A percentile compares a stretch with the other conserved stretches of the same genome.
These are phyloP conservation scores for Labeo catla DNA, from an alignment of 2,113 vertebrate species.

Conservation along the genomic window DNA sequence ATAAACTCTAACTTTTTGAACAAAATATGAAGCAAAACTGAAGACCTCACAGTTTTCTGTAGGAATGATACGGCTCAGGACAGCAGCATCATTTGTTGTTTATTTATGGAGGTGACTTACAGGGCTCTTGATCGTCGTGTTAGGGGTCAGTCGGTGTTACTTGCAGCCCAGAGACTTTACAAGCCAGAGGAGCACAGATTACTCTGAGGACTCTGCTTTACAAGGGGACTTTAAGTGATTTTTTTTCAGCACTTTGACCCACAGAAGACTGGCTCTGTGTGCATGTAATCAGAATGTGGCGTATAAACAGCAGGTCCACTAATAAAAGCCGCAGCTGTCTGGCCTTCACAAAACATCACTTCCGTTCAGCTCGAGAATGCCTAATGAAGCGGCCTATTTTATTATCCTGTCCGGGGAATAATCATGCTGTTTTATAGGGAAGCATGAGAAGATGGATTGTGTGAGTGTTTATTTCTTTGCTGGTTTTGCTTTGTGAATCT, in stretches of 20 bases:
- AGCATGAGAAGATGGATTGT: conserved; percentile 7
- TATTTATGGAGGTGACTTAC: background rate
- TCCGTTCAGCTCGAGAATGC: conserved; percentile 48
- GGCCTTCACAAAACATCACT: conserved; percentile 38
- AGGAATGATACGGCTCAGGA: background rate
- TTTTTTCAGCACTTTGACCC: background rate
- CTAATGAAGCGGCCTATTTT: conserved; percentile 44
- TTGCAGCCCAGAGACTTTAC: conserved; percentile 4
- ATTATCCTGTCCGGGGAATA: conserved; percentile 50
- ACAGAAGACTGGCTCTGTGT: background rate
- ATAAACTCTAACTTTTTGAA: background rate
- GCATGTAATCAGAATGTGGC: background rate
- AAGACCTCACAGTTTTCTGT: background rate
- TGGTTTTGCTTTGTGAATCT: background rate
- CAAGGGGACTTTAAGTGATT: conserved; percentile 10
- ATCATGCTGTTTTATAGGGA: conserved; percentile 14
- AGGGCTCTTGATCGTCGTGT: conserved; percentile 40
- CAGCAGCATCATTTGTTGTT: background rate
- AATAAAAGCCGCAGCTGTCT: conserved; percentile 37
- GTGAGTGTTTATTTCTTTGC: conserved; percentile 15
- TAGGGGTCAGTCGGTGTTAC: conserved; percentile 49
- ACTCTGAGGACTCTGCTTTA: conserved; percentile 15
- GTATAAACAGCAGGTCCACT: background rate
- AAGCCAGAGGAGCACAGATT: background rate
- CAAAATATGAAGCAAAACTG: background rate